phyloP scores from a whole-genome alignment of 2,113 vertebrate genomes.

The Sciurus niger region DNA sequence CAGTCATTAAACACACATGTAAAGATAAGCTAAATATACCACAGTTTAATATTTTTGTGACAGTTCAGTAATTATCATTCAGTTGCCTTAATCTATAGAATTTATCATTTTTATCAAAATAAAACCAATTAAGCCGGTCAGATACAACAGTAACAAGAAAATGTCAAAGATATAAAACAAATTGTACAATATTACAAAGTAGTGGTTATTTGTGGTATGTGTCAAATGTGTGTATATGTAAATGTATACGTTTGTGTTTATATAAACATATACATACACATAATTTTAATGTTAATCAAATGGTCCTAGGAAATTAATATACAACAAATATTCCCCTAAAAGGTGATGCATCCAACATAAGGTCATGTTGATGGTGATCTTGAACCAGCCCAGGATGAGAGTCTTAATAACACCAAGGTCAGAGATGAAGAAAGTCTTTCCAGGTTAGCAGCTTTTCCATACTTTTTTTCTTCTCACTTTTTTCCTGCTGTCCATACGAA shows the following conservation, averaged over 20 bases:
- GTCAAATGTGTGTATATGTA: not conserved
- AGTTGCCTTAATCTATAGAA: slow-evolving; percentile 35
- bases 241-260: slow-evolving; percentile 8
- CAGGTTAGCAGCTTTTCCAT: not conserved
- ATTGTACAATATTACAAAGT: slow-evolving; percentile 69
- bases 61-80: slow-evolving; percentile 59
- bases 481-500: not conserved
- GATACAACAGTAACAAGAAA: not conserved
- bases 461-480: not conserved
- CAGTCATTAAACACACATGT: not conserved
- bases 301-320: slow-evolving; percentile 39
- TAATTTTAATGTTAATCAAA: slow-evolving; percentile 49
- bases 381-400: not conserved
- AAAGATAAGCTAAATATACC: slow-evolving; percentile 12
- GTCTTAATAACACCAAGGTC: not conserved
- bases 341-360: slow-evolving; percentile 63
- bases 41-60: slow-evolving; percentile 51
- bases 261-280: not conserved
- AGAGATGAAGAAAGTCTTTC: not conserved
- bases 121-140: slow-evolving; percentile 53
- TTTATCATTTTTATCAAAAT: slow-evolving; percentile 53
- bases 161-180: slow-evolving; percentile 29
- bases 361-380: not conserved
- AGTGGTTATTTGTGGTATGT: slow-evolving; percentile 41
- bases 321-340: slow-evolving; percentile 49